Evolutionary conservation across 2,888 invertebrate species (phyloP), one percentile per base, ranked within the genome.

Genomic region (Standfussiana lucernea): DNA sequence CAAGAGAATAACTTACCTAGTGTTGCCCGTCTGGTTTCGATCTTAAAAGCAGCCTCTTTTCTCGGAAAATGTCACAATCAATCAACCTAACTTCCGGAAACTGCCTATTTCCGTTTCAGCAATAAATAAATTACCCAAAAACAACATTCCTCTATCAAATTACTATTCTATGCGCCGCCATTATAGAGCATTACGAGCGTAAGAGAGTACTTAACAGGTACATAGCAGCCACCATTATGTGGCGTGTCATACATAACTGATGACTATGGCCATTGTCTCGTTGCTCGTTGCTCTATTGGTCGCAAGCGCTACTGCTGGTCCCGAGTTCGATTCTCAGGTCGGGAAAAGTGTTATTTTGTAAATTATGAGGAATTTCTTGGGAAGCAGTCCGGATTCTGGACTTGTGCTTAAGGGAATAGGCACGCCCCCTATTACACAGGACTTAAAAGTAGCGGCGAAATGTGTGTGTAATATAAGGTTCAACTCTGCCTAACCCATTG

Each of bases 201-300:
- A 71, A 76, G 28, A 72, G 72, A 35, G 28, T 42, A 82, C 40
- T 82, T 72, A 82, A 32, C 66, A 37, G 35, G 40, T 13, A 50
- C 5, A 75, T 8, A 74, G 59, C 47, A 74, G n/a, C 37, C 35
- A 64, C 61, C 77, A 35, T 85, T 80, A 85, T 72, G 75, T 74
- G 79, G 75, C 37, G 28, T 73, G 87, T 72, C 62, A 35, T 68
- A 71, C 85, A 86, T 85, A 76, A 85, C 84, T 66, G 76, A 86
- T 77, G 84, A 77, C 66, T 83, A 72, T 61, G 59, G 37, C 53
- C 24, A 65, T 72, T 18, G 59, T 32, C 32, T 18, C 37, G 62
- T 37, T 7, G 1, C 7, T 32, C 32, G 37, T 24, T 62, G n/a
- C 13, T 37, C 0, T 11, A 21, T 13, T 13, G 28, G 56, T 18